Percentiles rank a stretch among this genome's conserved stretches.
Evolutionary conservation across 2,888 invertebrate species (phyloP).

Genomic region (Geotrupes spiniger): DNA sequence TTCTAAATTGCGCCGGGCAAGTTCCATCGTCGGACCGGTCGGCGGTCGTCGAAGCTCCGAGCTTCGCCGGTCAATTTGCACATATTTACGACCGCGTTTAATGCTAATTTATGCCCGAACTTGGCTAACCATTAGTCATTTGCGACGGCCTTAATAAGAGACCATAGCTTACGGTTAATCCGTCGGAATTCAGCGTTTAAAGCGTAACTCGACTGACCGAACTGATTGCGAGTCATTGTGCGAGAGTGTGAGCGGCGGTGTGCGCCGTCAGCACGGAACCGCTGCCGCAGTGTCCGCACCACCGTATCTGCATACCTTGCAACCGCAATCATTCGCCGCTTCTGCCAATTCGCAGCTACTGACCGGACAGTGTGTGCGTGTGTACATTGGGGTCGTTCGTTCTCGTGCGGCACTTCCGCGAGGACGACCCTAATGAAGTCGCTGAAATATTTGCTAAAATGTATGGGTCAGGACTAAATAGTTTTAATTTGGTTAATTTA

Average conservation of each 20-base stretch:
- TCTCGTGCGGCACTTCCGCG: too few species aligned
- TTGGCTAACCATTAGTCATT: slow-evolving; percentile 3
- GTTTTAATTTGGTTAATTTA: too few species aligned
- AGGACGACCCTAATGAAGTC: too few species aligned
- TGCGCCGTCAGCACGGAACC: slow-evolving; percentile 6
- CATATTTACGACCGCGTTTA: slow-evolving; percentile 1
- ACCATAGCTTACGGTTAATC: slow-evolving; percentile 1
- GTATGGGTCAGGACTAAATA: too few species aligned
- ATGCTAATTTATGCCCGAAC: slow-evolving; percentile 6
- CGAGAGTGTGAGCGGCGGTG: slow-evolving; percentile 6
- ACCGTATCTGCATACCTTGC: slow-evolving; percentile 3
- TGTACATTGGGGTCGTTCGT: too few species aligned
- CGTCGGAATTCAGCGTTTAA: slow-evolving; percentile 3
- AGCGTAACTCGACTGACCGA: slow-evolving; percentile 4
- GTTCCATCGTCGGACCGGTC: too few species aligned
- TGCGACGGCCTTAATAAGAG: slow-evolving; percentile 5
- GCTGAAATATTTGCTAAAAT: too few species aligned
- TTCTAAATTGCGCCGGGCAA: too few species aligned
- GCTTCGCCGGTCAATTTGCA: slow-evolving; percentile 1
- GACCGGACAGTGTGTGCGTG: too few species aligned
- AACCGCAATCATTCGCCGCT: slow-evolving; percentile 4
- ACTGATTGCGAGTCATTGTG: slow-evolving; percentile 12
- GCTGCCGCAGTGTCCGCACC: slow-evolving; percentile 5
- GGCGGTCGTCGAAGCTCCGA: too few species aligned
- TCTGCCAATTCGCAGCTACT: too few species aligned